Percentiles rank a stretch among this genome's conserved stretches.
Conservation (phyloP, 2,888 invertebrate genomes). For the Polydrusus tereticollis region DNA sequence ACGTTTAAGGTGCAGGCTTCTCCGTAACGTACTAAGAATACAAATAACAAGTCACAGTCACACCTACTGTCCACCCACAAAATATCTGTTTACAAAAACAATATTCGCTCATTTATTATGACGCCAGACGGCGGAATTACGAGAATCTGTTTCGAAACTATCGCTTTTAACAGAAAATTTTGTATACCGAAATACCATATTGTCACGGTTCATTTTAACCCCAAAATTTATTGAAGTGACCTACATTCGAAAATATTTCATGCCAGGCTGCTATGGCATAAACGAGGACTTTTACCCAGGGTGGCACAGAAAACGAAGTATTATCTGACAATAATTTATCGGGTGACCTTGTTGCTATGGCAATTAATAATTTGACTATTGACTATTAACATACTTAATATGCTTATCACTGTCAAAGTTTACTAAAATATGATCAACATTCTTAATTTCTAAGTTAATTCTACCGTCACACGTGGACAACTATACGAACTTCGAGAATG, state of each 20-base stretch:
- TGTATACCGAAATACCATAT: background rate
- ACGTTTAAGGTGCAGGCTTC: background rate
- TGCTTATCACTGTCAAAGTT: too few relatives aligned
- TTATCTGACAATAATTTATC: too few relatives aligned
- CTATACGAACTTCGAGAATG: too few relatives aligned
- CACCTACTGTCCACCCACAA: slow-evolving; percentile 5
- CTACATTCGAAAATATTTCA: slow-evolving; percentile 8
- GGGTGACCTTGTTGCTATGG: too few relatives aligned
- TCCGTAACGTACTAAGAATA: background rate
- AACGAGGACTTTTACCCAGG: background rate
- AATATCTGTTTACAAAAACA: slow-evolving; percentile 3
- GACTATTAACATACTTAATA: too few relatives aligned
- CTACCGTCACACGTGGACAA: too few relatives aligned
- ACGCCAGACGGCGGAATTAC: background rate
- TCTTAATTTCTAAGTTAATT: too few relatives aligned
- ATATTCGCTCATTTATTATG: slow-evolving; percentile 10
- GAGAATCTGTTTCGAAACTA: background rate
- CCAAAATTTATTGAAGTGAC: slow-evolving; percentile 3
- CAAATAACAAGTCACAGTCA: slow-evolving; percentile 1
- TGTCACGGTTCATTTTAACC: slow-evolving; percentile 1
- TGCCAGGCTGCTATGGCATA: background rate
- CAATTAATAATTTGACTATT: too few relatives aligned
- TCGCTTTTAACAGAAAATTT: slow-evolving; percentile 1
- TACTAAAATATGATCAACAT: too few relatives aligned
- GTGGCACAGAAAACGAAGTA: background rate